Evolutionary conservation across 2,797 vertebrate genomes (phyloP).

Genomic region (Dendrocincla tyrannina): DNA sequence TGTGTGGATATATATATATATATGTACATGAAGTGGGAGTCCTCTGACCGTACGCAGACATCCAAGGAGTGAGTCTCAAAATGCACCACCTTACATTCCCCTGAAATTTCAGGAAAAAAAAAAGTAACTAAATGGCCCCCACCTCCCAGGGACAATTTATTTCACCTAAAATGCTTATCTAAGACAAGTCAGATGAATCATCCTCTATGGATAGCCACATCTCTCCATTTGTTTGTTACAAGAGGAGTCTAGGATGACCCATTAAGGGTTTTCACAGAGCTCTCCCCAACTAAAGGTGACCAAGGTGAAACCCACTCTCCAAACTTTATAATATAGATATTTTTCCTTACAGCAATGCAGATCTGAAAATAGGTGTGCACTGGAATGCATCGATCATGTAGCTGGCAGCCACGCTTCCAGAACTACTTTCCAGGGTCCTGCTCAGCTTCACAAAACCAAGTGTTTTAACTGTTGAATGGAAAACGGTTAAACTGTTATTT

Average conservation of each 20-base stretch:
- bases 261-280: not conserved
- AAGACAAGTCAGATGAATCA: not conserved
- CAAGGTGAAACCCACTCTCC: not conserved
- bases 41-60: not conserved
- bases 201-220: not conserved
- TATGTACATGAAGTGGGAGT: not conserved
- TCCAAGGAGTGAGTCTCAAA: not conserved
- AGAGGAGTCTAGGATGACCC: not conserved
- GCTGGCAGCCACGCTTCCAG: not conserved
- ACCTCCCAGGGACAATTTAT: not conserved
- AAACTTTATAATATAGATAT: not conserved
- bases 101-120: not conserved
- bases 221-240: not conserved
- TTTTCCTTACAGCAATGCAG: not conserved
- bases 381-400: not conserved
- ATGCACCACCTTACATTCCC: not conserved
- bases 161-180: not conserved
- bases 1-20: not conserved
- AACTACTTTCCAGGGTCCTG: constrained; percentile 1
- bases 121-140: not conserved
- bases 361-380: not conserved
- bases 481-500: constrained; percentile 4
- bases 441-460: constrained; percentile 17
- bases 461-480: constrained; percentile 25
- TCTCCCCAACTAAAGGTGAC: not conserved